Percentiles rank a stretch among this genome's conserved stretches.
Evolutionary conservation across 1,140 invertebrate genomes (phyloP).

Genomic region (Hestina assimilis): DNA sequence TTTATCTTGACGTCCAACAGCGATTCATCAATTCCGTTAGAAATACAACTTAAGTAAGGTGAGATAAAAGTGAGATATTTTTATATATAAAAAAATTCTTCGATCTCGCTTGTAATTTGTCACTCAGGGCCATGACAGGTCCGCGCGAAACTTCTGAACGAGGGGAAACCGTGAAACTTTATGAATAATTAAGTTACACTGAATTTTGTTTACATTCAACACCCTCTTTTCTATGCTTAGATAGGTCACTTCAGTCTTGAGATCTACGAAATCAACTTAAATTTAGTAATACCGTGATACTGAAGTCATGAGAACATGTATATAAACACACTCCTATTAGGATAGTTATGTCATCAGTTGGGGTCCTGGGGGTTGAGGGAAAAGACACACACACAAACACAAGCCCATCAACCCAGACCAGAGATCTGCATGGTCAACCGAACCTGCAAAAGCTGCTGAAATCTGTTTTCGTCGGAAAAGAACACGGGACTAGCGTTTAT

Average conservation of each 20-base stretch:
- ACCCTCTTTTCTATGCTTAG: constrained; percentile 17
- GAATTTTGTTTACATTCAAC: constrained; percentile 42
- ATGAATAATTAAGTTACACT: constrained; percentile 66
- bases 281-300: no score
- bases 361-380: no score
- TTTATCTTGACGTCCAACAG: constrained; percentile 30
- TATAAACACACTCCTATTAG: no score
- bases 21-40: constrained; percentile 33
- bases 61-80: constrained; percentile 36
- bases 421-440: no score
- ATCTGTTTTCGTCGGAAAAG: no score
- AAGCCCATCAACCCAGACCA: no score
- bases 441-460: no score
- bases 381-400: no score
- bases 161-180: constrained; percentile 59
- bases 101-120: constrained; percentile 61
- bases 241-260: constrained; percentile 41
- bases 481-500: no score
- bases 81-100: constrained; percentile 49
- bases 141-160: constrained; percentile 40
- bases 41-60: constrained; percentile 34
- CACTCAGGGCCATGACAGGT: constrained; percentile 59
- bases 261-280: constrained; percentile 21
- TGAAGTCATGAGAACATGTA: no score
- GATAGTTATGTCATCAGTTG: no score